These are phyloP conservation scores for Acanthochromis polyacanthus DNA, from an alignment of 2,113 vertebrate species.

Conservation along the genomic window DNA sequence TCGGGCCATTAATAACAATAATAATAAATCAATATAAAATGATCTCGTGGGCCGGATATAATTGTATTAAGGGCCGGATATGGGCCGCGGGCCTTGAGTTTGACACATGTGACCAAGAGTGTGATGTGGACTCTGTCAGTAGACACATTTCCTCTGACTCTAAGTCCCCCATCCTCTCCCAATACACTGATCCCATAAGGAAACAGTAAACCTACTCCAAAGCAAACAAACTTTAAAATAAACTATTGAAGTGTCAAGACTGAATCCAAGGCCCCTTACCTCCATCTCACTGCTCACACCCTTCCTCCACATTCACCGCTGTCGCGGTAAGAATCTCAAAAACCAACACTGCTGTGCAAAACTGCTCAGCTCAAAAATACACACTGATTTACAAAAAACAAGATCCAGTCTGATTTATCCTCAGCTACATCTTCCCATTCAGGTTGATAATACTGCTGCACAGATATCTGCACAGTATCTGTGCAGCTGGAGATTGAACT, in stretches of 20 bases:
- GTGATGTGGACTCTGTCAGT: constrained; percentile 1
- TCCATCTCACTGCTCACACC: constrained; percentile 35
- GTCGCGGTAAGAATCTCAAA: constrained; percentile 59
- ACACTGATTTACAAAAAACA: background rate
- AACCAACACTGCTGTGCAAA: constrained; percentile 38
- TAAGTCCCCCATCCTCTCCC: constrained; percentile 58
- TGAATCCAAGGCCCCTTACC: constrained; percentile 52
- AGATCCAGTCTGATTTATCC: background rate
- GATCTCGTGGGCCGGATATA: too few relatives aligned
- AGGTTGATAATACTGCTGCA: background rate
- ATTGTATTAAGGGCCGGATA: too few relatives aligned
- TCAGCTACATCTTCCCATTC: too few relatives aligned
- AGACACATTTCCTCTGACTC: constrained; percentile 63
- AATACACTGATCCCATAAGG: constrained; percentile 56
- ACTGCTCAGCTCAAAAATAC: background rate
- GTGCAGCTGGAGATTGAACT: too few relatives aligned
- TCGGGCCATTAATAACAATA: too few relatives aligned
- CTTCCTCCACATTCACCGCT: constrained; percentile 63
- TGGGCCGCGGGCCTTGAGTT: too few relatives aligned
- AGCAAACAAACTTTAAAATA: constrained; percentile 17
- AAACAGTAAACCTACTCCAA: constrained; percentile 60
- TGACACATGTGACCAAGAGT: too few relatives aligned
- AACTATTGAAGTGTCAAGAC: constrained; percentile 19
- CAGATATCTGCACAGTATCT: background rate
- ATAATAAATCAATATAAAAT: too few relatives aligned